Conservation (phyloP, 2,113 vertebrate genomes). For the Passer montanus region DNA sequence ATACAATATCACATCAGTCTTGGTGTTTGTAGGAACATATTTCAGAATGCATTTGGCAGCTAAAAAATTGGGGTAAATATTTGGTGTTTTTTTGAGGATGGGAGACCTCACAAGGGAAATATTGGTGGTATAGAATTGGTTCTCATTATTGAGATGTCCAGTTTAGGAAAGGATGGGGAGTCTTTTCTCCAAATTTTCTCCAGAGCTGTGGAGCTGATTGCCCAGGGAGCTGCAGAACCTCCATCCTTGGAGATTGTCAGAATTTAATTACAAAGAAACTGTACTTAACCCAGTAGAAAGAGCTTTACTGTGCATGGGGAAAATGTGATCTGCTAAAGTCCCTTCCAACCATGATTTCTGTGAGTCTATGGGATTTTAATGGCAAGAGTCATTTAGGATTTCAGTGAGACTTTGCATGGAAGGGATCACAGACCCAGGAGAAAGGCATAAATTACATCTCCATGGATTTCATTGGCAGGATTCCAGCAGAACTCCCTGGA, state of each 20-base stretch:
- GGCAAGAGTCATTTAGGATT: not conserved
- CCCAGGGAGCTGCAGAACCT: not conserved
- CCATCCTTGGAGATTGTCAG: not conserved
- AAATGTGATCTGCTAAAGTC: not conserved
- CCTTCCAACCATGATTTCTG: not conserved
- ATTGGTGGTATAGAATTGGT: not conserved
- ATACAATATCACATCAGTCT: not conserved
- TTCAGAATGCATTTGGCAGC: not conserved
- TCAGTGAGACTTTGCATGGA: not conserved
- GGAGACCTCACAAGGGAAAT: not conserved
- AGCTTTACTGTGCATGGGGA: not conserved
- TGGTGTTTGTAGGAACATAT: not conserved
- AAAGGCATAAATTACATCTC: fast-evolving
- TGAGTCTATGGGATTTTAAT: not conserved
- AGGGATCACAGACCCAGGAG: no score
- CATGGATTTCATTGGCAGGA: not conserved
- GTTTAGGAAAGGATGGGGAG: not conserved
- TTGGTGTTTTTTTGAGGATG: not conserved
- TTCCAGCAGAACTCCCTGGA: not conserved
- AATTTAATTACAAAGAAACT: not conserved
- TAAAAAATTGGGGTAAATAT: not conserved
- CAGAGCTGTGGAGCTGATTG: fast-evolving
- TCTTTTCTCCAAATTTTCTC: not conserved
- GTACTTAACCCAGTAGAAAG: not conserved
- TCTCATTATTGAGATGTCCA: not conserved